Evolutionary conservation across 2,797 vertebrate species (phyloP).

Genomic region (Gymnoscopelus braueri): DNA sequence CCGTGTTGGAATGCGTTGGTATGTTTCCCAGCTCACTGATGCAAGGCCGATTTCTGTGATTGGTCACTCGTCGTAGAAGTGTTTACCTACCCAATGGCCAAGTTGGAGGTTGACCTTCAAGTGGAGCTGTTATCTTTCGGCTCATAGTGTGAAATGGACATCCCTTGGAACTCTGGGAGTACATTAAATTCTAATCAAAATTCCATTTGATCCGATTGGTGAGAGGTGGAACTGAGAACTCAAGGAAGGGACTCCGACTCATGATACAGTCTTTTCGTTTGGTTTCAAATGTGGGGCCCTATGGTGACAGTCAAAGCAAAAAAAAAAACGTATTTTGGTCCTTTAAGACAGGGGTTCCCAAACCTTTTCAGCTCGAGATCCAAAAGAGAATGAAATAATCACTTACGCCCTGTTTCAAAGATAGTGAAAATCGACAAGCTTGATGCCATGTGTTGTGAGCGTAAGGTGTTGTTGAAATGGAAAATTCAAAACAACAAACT

Average conservation of each 20-base stretch:
- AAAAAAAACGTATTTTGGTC: no score
- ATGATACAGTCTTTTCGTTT: background rate
- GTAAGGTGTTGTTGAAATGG: background rate
- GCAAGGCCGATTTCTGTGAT: conserved; percentile 58
- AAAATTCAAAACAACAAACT: conserved; percentile 72
- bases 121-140: conserved; percentile 7
- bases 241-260: background rate
- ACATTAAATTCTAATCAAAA: background rate
- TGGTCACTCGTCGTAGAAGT: conserved; percentile 17
- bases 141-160: conserved; percentile 3
- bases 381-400: no score
- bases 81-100: conserved; percentile 2
- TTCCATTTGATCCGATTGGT: background rate
- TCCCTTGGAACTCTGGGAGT: background rate
- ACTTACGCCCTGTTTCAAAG: no score
- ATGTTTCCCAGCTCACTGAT: conserved; percentile 41
- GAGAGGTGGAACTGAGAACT: background rate
- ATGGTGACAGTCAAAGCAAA: background rate
- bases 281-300: background rate
- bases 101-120: background rate
- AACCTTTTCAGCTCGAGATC: no score
- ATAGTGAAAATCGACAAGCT: conserved; percentile 8
- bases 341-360: no score
- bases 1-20: conserved; percentile 7
- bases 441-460: no score